Conservation (phyloP, 2,113 vertebrate species). For the Hystrix cristata region DNA sequence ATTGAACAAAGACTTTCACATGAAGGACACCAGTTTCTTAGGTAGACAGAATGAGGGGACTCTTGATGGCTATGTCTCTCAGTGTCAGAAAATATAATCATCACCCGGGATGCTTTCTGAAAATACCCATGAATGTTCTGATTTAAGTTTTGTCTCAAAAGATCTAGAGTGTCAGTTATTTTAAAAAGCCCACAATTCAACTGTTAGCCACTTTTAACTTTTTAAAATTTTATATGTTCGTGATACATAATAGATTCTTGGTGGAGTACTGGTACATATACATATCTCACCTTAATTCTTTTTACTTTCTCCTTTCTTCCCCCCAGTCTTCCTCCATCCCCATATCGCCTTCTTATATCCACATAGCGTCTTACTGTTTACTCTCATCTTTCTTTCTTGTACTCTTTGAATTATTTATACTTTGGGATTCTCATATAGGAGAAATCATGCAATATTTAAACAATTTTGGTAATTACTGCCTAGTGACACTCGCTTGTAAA, state of each 20-base stretch:
- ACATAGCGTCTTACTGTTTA: neutral
- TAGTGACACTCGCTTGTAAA: neutral
- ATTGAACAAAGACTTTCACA: fast-evolving
- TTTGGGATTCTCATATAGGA: neutral
- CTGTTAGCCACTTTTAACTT: neutral
- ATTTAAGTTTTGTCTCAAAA: neutral
- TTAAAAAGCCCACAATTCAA: neutral
- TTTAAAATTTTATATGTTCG: neutral
- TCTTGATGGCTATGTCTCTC: neutral
- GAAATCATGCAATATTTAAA: neutral
- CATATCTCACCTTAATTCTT: neutral
- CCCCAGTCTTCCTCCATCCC: neutral
- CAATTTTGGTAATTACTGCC: neutral
- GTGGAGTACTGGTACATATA: too few relatives aligned
- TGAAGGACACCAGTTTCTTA: fast-evolving
- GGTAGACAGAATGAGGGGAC: too few relatives aligned
- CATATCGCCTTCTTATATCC: neutral
- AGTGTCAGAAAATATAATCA: neutral
- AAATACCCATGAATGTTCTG: neutral
- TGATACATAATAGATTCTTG: neutral
- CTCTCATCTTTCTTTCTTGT: neutral
- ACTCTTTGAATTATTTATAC: neutral
- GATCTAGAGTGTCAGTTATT: neutral
- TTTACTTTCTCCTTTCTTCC: neutral
- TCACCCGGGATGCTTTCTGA: neutral